Conservation (phyloP, 2,797 vertebrate species). For the Trachurus trachurus region DNA sequence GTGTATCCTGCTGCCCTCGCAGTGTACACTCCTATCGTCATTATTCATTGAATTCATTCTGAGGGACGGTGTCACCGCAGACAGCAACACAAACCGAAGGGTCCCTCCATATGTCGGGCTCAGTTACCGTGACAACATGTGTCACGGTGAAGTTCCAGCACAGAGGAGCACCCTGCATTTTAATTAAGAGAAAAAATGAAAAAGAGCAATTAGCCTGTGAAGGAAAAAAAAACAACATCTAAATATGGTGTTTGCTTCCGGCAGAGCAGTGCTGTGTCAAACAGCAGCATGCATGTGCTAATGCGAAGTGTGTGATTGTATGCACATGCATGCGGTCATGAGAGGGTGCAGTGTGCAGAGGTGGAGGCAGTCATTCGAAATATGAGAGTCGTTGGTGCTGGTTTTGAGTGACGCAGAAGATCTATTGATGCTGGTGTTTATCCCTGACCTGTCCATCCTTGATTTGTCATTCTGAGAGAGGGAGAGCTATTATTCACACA, state of each 20-base stretch:
- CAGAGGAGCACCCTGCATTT: conserved; percentile 51
- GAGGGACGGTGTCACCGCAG: conserved; percentile 36
- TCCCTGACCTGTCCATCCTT: conserved; percentile 49
- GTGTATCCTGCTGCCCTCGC: conserved; percentile 13
- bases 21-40: conserved; percentile 11
- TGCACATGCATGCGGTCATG: conserved; percentile 14
- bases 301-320: conserved; percentile 8
- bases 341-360: conserved; percentile 21
- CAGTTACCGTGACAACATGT: conserved; percentile 74
- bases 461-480: conserved; percentile 38
- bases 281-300: not conserved
- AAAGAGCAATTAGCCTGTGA: not conserved
- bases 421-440: conserved; percentile 37
- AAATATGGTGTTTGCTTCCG: conserved; percentile 31
- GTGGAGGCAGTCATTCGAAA: conserved; percentile 26
- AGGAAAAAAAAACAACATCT: not conserved
- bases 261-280: conserved; percentile 10
- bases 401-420: conserved; percentile 55
- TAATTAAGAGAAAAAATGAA: not conserved
- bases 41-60: conserved; percentile 22
- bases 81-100: conserved; percentile 46
- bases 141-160: conserved; percentile 54
- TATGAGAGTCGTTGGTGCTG: conserved; percentile 35
- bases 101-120: conserved; percentile 49
- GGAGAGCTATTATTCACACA: conserved; percentile 23